These are phyloP conservation scores for Zingel zingel DNA, from an alignment of 2,113 vertebrate species.

Conservation along the genomic window DNA sequence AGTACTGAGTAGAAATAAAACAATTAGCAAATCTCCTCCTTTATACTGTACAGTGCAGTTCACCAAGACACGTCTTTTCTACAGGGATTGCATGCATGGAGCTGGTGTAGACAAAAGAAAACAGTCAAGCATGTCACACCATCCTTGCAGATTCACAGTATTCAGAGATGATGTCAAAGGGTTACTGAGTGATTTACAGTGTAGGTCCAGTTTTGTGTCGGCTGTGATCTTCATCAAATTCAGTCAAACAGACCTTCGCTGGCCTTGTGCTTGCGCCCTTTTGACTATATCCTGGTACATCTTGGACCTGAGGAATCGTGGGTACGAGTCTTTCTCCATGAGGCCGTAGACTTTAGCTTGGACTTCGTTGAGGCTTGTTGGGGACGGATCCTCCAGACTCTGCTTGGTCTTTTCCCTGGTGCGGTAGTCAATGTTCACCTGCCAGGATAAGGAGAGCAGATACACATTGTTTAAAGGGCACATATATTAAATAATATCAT, in stretches of 20 bases:
- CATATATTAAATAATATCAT: background rate
- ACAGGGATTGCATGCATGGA: slow-evolving; percentile 67
- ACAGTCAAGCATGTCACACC: slow-evolving; percentile 51
- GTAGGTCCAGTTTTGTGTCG: slow-evolving; percentile 45
- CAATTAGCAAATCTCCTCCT: slow-evolving; percentile 10
- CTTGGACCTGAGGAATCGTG: slow-evolving; percentile 96
- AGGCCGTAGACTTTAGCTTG: slow-evolving; percentile 95
- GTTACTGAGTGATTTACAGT: slow-evolving; percentile 48
- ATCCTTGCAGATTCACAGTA: slow-evolving; percentile 72
- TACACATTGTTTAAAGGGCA: background rate
- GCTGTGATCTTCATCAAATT: background rate
- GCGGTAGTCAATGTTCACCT: slow-evolving; percentile 97
- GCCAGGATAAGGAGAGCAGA: slow-evolving; percentile 57
- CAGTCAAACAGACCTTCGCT: slow-evolving; percentile 91
- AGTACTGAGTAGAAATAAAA: slow-evolving; percentile 37
- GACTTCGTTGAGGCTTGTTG: slow-evolving; percentile 91
- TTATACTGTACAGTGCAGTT: slow-evolving; percentile 26
- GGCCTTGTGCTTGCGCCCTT: slow-evolving; percentile 85
- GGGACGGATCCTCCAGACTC: slow-evolving; percentile 91
- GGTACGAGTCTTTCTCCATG: slow-evolving; percentile 99
- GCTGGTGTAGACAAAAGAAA: slow-evolving; percentile 57
- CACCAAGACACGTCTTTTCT: slow-evolving; percentile 19
- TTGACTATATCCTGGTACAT: slow-evolving; percentile 96
- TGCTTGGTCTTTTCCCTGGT: slow-evolving; percentile 93
- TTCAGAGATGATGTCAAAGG: slow-evolving; percentile 59